Conservation (phyloP, 53 echinoderm and acorn worm genomes). For the Temnopleurus reevesii region DNA sequence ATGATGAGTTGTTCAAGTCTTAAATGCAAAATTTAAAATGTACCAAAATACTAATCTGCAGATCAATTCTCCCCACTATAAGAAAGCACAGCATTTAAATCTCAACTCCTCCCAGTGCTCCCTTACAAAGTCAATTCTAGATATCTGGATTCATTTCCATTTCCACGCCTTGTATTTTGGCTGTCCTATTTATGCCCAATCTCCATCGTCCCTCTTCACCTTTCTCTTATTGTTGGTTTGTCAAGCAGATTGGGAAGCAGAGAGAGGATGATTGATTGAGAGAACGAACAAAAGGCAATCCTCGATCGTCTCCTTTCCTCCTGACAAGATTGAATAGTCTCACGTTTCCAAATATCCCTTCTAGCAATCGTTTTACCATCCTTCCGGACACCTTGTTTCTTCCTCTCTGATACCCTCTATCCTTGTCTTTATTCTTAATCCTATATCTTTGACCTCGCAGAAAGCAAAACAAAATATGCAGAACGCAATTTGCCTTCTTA, state of each 20-base stretch:
- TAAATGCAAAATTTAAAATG: not conserved
- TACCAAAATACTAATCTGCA: not conserved
- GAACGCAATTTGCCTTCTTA: not conserved
- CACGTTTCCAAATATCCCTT: constrained; percentile 8
- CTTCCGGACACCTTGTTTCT: not conserved
- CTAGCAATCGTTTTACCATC: constrained; percentile 12
- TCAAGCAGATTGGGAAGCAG: not conserved
- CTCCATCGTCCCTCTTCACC: constrained; percentile 24
- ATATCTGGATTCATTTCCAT: not conserved
- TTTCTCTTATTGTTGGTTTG: not conserved
- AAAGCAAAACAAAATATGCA: not conserved
- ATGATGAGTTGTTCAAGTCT: not conserved
- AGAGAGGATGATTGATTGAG: constrained; percentile 21
- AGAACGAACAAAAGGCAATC: constrained; percentile 32
- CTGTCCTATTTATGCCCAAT: constrained; percentile 15
- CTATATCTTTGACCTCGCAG: not conserved
- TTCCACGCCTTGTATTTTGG: constrained; percentile 2
- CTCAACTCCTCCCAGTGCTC: not conserved
- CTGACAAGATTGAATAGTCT: constrained; percentile 45
- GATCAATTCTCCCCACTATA: not conserved
- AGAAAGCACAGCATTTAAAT: not conserved
- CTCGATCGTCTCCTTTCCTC: not conserved
- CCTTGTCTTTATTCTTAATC: not conserved
- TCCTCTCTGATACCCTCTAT: not conserved
- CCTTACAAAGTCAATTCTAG: not conserved